Conservation (phyloP, 2,797 vertebrate genomes). For the Gambusia yucatana region DNA sequence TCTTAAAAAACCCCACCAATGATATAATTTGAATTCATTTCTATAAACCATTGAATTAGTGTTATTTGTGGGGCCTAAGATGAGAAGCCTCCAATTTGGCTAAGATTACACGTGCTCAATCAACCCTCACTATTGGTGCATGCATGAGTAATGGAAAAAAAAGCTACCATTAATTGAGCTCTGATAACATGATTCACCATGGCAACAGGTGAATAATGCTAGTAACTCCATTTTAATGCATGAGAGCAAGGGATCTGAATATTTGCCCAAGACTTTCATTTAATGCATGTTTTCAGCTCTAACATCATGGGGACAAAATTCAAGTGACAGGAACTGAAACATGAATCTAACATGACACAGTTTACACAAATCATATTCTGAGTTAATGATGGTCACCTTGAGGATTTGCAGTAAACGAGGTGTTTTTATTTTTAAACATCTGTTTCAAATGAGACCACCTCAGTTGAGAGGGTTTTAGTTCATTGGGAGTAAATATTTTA, state of each 20-base stretch:
- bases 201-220: neutral
- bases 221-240: constrained; percentile 1
- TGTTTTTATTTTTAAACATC: neutral
- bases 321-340: neutral
- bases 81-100: neutral
- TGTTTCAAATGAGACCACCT: neutral
- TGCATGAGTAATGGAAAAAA: neutral
- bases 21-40: neutral
- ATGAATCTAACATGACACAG: neutral
- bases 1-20: fast-evolving
- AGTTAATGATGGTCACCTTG: neutral
- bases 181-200: constrained; percentile 1
- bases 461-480: neutral
- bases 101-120: neutral
- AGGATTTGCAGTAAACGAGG: neutral
- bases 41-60: neutral
- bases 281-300: neutral
- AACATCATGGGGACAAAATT: neutral
- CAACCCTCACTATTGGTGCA: neutral
- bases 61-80: neutral
- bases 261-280: neutral
- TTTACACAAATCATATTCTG: neutral
- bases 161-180: neutral
- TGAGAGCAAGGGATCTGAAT: neutral
- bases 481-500: neutral